Percentiles rank a stretch among this genome's conserved stretches.
These are phyloP conservation scores for Parthenolecanium corni DNA, from an alignment of 2,888 invertebrate genomes.

Conservation along the genomic window DNA sequence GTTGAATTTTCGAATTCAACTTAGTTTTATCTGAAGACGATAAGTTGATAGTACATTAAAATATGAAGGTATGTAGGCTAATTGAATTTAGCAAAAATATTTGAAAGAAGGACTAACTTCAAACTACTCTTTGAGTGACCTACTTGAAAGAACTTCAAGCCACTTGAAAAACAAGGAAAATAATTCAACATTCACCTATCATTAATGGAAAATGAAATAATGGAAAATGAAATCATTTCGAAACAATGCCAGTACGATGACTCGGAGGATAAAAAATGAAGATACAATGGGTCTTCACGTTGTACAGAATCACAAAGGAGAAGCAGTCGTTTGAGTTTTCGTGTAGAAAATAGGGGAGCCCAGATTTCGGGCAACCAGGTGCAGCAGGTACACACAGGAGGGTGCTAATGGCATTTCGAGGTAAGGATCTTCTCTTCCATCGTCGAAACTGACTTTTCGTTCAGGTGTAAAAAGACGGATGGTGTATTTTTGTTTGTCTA, in stretches of 20 bases:
- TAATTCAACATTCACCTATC: too few species aligned
- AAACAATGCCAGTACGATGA: constrained; percentile 19
- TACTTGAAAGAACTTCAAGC: too few species aligned
- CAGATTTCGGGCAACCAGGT: constrained; percentile 6
- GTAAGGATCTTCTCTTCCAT: constrained; percentile 5
- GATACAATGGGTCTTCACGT: neutral
- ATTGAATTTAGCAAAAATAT: too few species aligned
- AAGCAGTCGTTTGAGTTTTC: neutral
- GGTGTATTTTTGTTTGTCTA: too few species aligned
- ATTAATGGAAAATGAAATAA: neutral
- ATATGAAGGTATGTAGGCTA: too few species aligned
- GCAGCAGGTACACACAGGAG: constrained; percentile 20
- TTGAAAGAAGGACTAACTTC: too few species aligned
- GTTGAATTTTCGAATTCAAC: too few species aligned
- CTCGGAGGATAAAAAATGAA: constrained; percentile 1
- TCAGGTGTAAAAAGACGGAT: constrained; percentile 12
- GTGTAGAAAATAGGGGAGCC: constrained; percentile 1
- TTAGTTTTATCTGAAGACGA: too few species aligned
- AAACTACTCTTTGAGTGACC: too few species aligned
- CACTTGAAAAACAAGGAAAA: too few species aligned
- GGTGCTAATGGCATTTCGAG: constrained; percentile 23
- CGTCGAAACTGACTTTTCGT: neutral
- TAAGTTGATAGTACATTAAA: too few species aligned
- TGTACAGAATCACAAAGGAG: constrained; percentile 1
- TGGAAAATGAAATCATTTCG: neutral